Conservation (phyloP, 1,140 invertebrate species). For the Drosophila virilis region DNA sequence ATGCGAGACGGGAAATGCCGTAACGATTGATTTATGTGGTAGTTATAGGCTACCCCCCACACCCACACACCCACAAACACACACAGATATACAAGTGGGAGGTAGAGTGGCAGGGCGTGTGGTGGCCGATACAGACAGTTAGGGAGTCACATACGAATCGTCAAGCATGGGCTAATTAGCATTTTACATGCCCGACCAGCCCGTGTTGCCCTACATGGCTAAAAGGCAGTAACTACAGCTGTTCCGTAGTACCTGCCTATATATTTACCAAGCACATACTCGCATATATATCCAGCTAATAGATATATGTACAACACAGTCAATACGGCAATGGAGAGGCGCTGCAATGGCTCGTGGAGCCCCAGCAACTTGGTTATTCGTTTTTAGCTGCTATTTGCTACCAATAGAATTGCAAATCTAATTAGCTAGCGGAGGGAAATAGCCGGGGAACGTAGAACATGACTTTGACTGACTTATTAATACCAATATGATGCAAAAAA, state of each 20-base stretch:
- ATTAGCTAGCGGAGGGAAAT: conserved; percentile 59
- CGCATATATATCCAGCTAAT: conserved; percentile 3
- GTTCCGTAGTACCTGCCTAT: conserved; percentile 26
- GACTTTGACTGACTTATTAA: conserved; percentile 55
- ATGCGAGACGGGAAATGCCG: conserved; percentile 63
- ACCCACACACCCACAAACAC: not conserved
- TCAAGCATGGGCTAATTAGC: conserved; percentile 72
- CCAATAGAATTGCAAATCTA: conserved; percentile 75
- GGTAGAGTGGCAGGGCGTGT: not conserved
- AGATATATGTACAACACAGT: conserved; percentile 5
- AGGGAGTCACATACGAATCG: conserved; percentile 23
- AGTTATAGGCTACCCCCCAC: conserved; percentile 21
- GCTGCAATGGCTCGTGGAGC: not conserved
- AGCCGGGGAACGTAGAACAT: not conserved
- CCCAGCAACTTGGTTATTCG: conserved; percentile 14
- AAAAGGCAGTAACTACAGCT: conserved; percentile 60
- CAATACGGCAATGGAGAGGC: not conserved
- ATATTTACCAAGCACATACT: conserved; percentile 5
- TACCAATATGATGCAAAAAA: conserved; percentile 71
- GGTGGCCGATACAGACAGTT: conserved; percentile 14
- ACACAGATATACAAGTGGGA: not conserved
- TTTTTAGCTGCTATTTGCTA: conserved; percentile 53
- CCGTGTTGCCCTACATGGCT: conserved; percentile 67
- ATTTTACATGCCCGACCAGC: conserved; percentile 63
- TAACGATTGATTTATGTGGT: conserved; percentile 40